Evolutionary conservation across 2,888 invertebrate genomes (phyloP).

Genomic region (Zhuqinia jingwanae): DNA sequence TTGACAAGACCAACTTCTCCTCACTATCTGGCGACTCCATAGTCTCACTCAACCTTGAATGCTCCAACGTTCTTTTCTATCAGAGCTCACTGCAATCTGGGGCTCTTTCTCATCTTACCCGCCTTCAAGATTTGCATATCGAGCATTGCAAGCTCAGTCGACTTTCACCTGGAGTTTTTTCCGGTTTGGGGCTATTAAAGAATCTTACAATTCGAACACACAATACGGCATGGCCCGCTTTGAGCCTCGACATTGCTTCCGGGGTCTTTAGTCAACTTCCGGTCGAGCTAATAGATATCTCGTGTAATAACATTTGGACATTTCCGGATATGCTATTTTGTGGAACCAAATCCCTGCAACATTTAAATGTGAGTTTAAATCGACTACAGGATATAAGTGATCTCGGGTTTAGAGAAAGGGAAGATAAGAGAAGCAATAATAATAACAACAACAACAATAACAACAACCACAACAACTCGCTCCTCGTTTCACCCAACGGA

Average conservation of each 20-base stretch:
- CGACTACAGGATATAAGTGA: conserved; percentile 93
- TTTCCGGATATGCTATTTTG: conserved; percentile 93
- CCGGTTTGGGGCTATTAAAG: conserved; percentile 89
- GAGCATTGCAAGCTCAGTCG: conserved; percentile 93
- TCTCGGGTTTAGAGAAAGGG: conserved; percentile 89
- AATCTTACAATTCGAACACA: conserved; percentile 93
- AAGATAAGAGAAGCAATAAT: conserved; percentile 74
- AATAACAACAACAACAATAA: no score
- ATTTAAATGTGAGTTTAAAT: conserved; percentile 92
- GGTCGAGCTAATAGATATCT: conserved; percentile 91
- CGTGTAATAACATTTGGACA: conserved; percentile 94
- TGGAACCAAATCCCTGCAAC: conserved; percentile 88
- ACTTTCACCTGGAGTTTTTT: conserved; percentile 90
- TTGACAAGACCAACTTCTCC: conserved; percentile 92
- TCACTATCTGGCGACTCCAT: conserved; percentile 85
- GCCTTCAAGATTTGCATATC: conserved; percentile 89
- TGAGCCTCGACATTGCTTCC: conserved; percentile 89
- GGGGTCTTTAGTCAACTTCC: conserved; percentile 88
- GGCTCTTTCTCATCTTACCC: conserved; percentile 90
- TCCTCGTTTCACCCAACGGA: conserved; percentile 7
- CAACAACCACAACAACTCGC: no score
- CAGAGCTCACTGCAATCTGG: conserved; percentile 86
- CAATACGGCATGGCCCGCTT: conserved; percentile 91
- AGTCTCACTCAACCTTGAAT: conserved; percentile 89
- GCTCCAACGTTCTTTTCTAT: conserved; percentile 90